These are phyloP conservation scores for Stictonetta naevosa DNA, from an alignment of 2,113 vertebrate species.

Conservation along the genomic window DNA sequence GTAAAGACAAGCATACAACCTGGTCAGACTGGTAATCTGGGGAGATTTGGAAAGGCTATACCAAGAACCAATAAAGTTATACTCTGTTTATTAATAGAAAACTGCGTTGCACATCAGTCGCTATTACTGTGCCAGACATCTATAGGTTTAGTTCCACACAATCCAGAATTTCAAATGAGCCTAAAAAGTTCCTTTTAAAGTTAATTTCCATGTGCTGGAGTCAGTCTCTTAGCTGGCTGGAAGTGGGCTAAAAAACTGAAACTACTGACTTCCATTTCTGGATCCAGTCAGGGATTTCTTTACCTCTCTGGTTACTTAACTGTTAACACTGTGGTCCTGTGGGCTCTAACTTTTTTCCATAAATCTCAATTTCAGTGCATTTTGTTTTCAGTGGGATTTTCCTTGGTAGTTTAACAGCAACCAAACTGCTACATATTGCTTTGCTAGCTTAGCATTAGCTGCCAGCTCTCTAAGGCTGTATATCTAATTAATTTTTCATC, in stretches of 20 bases:
- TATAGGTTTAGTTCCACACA: not conserved
- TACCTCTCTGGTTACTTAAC: conserved; percentile 65
- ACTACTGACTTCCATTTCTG: conserved; percentile 62
- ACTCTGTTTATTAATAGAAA: not conserved
- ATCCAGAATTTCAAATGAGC: not conserved
- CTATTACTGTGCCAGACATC: not conserved
- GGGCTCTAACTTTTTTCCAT: conserved; percentile 61
- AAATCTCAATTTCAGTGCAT: conserved; percentile 58
- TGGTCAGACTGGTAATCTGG: not conserved
- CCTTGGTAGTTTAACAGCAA: conserved; percentile 62
- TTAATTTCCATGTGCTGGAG: not conserved
- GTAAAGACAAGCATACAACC: not conserved
- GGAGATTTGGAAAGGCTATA: not conserved
- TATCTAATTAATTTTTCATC: conserved; percentile 67
- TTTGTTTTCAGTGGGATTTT: conserved; percentile 54
- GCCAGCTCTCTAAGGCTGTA: conserved; percentile 25
- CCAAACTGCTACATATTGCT: conserved; percentile 49
- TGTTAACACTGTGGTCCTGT: conserved; percentile 55
- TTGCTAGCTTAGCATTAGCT: conserved; percentile 38
- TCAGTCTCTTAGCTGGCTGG: conserved; percentile 13
- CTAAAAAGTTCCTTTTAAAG: not conserved
- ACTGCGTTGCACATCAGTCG: not conserved
- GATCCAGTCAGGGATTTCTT: conserved; percentile 62
- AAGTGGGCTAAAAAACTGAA: conserved; percentile 54
- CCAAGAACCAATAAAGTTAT: not conserved